Conservation (phyloP, 2,113 vertebrate genomes). For the Nesogale talazaci region DNA sequence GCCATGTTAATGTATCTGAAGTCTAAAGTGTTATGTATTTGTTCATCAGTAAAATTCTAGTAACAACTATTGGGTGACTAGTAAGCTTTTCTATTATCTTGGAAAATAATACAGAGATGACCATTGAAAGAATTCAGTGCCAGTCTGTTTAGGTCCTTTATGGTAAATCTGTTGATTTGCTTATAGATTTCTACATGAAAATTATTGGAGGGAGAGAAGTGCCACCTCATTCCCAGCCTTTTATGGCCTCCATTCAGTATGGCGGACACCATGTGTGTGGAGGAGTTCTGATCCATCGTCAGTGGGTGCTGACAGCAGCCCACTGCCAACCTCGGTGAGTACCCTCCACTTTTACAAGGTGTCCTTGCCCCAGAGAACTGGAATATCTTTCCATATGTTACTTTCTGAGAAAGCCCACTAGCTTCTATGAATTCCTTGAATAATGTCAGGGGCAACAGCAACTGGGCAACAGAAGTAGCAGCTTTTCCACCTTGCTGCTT, state of each 20-base stretch:
- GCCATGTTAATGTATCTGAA: not conserved
- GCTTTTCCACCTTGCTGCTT: not conserved
- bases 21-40: not conserved
- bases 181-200: conserved; percentile 45
- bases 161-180: not conserved
- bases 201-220: conserved; percentile 67
- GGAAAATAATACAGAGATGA: not conserved
- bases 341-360: not conserved
- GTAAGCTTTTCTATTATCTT: not conserved
- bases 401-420: not conserved
- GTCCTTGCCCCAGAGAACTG: not conserved
- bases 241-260: conserved; percentile 71
- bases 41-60: not conserved
- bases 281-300: conserved; percentile 47
- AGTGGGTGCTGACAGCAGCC: conserved; percentile 71
- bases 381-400: not conserved
- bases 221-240: conserved; percentile 62
- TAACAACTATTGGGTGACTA: not conserved
- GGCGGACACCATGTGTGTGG: not conserved
- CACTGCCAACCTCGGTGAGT: conserved; percentile 48
- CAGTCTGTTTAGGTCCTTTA: not conserved
- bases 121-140: not conserved
- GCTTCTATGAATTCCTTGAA: not conserved
- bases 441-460: not conserved
- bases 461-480: not conserved